Evolutionary conservation across 2,888 invertebrate species (phyloP).

Genomic region (Pyrochroa serraticornis): DNA sequence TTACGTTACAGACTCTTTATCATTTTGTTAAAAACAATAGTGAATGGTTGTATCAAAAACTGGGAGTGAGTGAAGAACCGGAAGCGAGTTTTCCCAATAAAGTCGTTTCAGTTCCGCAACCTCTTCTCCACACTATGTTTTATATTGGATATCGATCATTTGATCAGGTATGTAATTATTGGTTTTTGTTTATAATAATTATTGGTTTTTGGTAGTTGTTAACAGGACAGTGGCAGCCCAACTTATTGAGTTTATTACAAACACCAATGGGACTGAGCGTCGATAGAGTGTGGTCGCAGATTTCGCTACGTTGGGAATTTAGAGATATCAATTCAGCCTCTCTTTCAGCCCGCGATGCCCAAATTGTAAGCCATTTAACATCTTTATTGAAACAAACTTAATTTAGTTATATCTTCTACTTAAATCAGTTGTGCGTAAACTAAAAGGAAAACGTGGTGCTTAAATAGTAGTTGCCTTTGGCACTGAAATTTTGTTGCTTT

Average conservation of each 20-base stretch:
- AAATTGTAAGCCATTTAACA: conserved; percentile 49
- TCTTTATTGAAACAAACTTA: conserved; percentile 46
- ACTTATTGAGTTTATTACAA: conserved; percentile 60
- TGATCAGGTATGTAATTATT: conserved; percentile 68
- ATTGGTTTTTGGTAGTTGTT: conserved; percentile 52
- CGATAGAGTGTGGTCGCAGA: conserved; percentile 59
- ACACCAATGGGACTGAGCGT: conserved; percentile 59
- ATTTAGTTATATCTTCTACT: neutral
- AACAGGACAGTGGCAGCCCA: conserved; percentile 58
- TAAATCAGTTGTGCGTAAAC: too few relatives aligned
- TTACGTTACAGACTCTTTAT: conserved; percentile 65
- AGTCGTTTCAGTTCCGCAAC: conserved; percentile 53
- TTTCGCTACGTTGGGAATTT: conserved; percentile 61
- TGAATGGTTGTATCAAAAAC: conserved; percentile 69
- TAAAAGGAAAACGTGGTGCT: too few relatives aligned
- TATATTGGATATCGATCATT: conserved; percentile 77
- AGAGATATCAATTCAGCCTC: conserved; percentile 50
- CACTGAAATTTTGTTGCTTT: too few relatives aligned
- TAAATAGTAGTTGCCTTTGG: too few relatives aligned
- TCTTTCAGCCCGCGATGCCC: conserved; percentile 46
- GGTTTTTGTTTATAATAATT: neutral
- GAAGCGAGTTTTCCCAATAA: conserved; percentile 52
- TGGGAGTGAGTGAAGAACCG: conserved; percentile 58
- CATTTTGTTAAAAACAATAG: conserved; percentile 73
- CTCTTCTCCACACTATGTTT: conserved; percentile 78